Evolutionary conservation across 2,888 invertebrate genomes (phyloP), one percentile per base, ranked within the genome.

Genomic region (Coecobrya sp.): DNA sequence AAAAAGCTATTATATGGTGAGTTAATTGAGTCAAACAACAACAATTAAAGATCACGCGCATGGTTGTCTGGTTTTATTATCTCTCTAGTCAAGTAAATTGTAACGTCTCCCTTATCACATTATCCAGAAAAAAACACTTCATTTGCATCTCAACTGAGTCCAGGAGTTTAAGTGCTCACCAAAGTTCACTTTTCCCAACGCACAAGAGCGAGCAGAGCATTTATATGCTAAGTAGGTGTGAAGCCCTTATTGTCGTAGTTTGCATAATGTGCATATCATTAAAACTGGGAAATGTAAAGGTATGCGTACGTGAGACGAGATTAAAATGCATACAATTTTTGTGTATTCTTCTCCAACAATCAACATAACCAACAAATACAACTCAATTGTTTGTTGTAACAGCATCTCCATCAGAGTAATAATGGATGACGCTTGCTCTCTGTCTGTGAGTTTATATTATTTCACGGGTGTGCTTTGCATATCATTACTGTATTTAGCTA

Each of bases 161-260:
- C 13, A 62, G n/a, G n/a, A 65, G n/a, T 52, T 7, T 86, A 65
- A 89, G 52, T 70, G 25, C 55, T 89, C 70, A 42, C 55, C n/a
- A n/a, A n/a, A n/a, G 36, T 52, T n/a, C 27, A 65, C 30, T 59
- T 73, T 11, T 68, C 49, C 59, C 16, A n/a, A 42, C n/a, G 70
- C 73, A 25, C 62, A 30, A 59, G n/a, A 19, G 22, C 25, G 30
- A 65, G 65, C 22, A 42, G 19, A 19, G 84, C 25, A 84, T 84
- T 84, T 84, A 65, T 84, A 84, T 91, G 86, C 81, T 86, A 91
- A 91, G 30, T 91, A 91, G 91, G 79, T 91, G 81, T 86, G 55
- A 91, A 86, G 81, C 45, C 70, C 30, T 52, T n/a, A 81, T 81
- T 70, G 70, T 81, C 30, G n/a, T 27, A 73, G 22, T 79, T 62